Evolutionary conservation across 1,140 invertebrate species (phyloP).

Genomic region (Bicyclus anynana): DNA sequence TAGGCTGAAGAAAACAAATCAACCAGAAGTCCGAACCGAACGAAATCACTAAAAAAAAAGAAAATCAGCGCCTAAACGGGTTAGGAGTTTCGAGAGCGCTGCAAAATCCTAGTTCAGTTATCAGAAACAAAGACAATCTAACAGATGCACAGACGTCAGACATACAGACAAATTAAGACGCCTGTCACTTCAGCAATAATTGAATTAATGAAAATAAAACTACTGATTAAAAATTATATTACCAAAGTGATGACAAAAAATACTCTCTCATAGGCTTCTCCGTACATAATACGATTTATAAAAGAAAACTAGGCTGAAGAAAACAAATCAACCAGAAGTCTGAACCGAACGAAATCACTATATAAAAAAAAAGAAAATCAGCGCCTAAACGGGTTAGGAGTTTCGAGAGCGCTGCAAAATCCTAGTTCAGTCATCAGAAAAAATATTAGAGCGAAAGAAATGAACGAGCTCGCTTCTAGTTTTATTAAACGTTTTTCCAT

Average conservation of each 20-base stretch:
- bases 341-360: conserved; percentile 4
- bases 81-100: conserved; percentile 19
- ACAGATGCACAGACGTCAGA: too few species aligned
- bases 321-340: background rate
- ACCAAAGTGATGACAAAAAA: too few species aligned
- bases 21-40: background rate
- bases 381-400: conserved; percentile 20
- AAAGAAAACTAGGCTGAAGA: background rate
- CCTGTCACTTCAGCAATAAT: too few species aligned
- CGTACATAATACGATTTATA: background rate
- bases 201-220: too few species aligned
- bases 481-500: conserved; percentile 71
- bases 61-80: conserved; percentile 23
- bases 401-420: conserved; percentile 28
- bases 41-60: conserved; percentile 11
- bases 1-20: background rate
- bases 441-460: conserved; percentile 56
- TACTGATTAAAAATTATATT: too few species aligned
- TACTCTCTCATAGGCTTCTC: too few species aligned
- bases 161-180: too few species aligned
- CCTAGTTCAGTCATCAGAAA: conserved; percentile 41
- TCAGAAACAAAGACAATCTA: conserved; percentile 55
- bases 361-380: conserved; percentile 18
- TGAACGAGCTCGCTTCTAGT: conserved; percentile 43
- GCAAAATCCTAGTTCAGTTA: conserved; percentile 35